Conservation (phyloP, 2,113 vertebrate species). For the Limanda limanda region DNA sequence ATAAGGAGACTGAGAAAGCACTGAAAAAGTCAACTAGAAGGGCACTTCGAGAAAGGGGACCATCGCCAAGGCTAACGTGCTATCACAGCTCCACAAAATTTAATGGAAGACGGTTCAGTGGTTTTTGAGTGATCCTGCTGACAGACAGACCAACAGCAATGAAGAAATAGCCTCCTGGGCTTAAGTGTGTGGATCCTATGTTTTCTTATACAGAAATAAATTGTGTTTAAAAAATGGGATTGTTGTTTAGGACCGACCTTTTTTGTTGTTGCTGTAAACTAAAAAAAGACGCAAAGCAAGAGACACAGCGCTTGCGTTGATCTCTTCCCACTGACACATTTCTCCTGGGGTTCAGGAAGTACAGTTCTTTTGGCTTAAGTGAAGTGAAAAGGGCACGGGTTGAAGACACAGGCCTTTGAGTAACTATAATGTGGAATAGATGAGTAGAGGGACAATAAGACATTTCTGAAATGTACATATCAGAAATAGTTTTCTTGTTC, state of each 20-base stretch:
- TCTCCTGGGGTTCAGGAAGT: slow-evolving; percentile 21
- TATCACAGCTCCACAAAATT: too few relatives aligned
- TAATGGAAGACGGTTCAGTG: too few relatives aligned
- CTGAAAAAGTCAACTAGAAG: background rate
- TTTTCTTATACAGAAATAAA: background rate
- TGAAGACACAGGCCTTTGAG: slow-evolving; percentile 17
- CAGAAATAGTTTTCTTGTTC: too few relatives aligned
- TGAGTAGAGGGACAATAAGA: too few relatives aligned
- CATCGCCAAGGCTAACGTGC: too few relatives aligned
- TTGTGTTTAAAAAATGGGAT: too few relatives aligned
- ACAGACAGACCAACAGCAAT: too few relatives aligned
- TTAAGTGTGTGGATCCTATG: background rate
- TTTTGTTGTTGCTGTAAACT: slow-evolving; percentile 6
- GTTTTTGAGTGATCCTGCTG: too few relatives aligned
- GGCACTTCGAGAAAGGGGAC: background rate
- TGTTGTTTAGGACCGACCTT: background rate
- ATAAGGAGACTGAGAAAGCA: slow-evolving; percentile 8
- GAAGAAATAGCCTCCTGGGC: too few relatives aligned
- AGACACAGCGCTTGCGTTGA: background rate
- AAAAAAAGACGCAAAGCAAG: slow-evolving; percentile 4
- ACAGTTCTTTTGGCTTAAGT: slow-evolving; percentile 8
- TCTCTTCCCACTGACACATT: slow-evolving; percentile 12
- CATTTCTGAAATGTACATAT: too few relatives aligned
- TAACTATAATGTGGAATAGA: background rate
- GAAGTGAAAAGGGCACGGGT: slow-evolving; percentile 23